Evolutionary conservation across 2,888 invertebrate species (phyloP).

Genomic region (Acleris literana): DNA sequence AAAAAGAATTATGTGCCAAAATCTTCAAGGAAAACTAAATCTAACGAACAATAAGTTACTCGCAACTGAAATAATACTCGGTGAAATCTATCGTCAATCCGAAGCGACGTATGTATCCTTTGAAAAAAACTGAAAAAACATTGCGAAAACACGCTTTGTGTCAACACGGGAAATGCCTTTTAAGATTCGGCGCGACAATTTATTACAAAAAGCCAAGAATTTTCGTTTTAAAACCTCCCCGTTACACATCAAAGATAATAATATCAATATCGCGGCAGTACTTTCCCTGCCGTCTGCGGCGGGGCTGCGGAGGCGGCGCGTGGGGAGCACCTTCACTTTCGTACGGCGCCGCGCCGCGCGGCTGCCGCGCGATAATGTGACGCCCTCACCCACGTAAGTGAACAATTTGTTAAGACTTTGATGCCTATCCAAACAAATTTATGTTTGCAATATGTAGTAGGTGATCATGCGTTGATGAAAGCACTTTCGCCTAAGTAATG

Average conservation of each 20-base stretch:
- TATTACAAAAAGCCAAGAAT: constrained; percentile 22
- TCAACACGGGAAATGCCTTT: constrained; percentile 9
- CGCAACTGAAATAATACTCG: constrained; percentile 3
- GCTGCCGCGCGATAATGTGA: constrained; percentile 40
- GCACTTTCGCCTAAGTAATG: not conserved
- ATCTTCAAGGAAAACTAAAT: not conserved
- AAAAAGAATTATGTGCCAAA: not conserved
- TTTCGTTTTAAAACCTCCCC: constrained; percentile 30
- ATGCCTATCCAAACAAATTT: constrained; percentile 8
- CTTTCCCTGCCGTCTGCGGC: constrained; percentile 68
- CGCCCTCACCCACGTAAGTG: constrained; percentile 12
- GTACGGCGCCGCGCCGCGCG: constrained; percentile 29
- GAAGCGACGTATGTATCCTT: not conserved
- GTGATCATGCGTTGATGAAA: not conserved
- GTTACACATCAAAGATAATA: constrained; percentile 32
- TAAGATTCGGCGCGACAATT: constrained; percentile 19
- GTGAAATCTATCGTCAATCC: constrained; percentile 6
- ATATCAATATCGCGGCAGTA: constrained; percentile 44
- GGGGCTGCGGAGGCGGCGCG: constrained; percentile 41
- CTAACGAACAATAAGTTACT: not conserved
- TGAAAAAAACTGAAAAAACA: constrained; percentile 12
- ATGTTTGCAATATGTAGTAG: constrained; percentile 1
- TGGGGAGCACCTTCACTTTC: constrained; percentile 35
- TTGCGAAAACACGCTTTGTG: constrained; percentile 11
- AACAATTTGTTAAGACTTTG: constrained; percentile 15